Percentiles rank a stretch among this genome's conserved stretches.
Evolutionary conservation across 2,888 invertebrate genomes (phyloP).

Genomic region (Petrophora chlorosata): DNA sequence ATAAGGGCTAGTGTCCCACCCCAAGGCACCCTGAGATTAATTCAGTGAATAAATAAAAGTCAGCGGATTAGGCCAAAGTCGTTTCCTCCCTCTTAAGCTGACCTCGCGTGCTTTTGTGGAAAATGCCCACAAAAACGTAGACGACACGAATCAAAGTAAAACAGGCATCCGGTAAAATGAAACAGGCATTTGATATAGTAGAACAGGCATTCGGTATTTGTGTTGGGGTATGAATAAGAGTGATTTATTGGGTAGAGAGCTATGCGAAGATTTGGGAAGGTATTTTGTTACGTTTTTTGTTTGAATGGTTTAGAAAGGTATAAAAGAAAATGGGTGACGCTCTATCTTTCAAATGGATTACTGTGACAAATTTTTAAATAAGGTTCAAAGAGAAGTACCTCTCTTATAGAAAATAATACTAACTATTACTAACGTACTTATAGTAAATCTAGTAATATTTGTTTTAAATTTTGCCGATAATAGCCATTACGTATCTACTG

Average conservation of each 20-base stretch:
- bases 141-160: constrained; percentile 69
- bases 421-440: too few relatives aligned
- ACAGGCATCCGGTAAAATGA: too few relatives aligned
- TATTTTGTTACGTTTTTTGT: not conserved
- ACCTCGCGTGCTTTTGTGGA: constrained; percentile 81
- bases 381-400: too few relatives aligned
- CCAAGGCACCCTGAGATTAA: constrained; percentile 74
- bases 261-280: not conserved
- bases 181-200: too few relatives aligned
- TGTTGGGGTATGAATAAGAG: constrained; percentile 7
- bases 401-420: too few relatives aligned
- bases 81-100: constrained; percentile 82
- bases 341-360: too few relatives aligned
- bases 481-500: too few relatives aligned
- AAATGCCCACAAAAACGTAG: constrained; percentile 71
- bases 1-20: constrained; percentile 71
- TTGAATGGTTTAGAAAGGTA: too few relatives aligned
- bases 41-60: constrained; percentile 84
- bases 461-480: not conserved
- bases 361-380: too few relatives aligned
- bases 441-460: too few relatives aligned
- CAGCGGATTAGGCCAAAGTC: constrained; percentile 83
- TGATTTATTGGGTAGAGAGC: not conserved
- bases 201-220: constrained; percentile 45
- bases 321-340: too few relatives aligned